Evolutionary conservation across 2,888 invertebrate species (phyloP).

Genomic region (Eupithecia pulchellata): DNA sequence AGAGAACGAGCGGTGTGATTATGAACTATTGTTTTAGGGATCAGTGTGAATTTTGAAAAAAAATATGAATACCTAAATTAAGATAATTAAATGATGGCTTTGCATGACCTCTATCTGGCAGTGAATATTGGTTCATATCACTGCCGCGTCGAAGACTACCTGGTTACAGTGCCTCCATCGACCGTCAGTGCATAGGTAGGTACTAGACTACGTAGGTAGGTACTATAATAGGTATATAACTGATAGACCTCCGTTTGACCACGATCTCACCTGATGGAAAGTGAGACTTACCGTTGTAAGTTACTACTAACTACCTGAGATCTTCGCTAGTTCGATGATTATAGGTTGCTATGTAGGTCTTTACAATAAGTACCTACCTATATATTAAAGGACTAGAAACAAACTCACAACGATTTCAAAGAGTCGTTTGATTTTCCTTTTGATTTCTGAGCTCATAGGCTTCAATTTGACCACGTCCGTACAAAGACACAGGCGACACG

Average conservation of each 20-base stretch:
- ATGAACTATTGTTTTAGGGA: background rate
- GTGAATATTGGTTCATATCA: background rate
- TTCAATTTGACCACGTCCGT: slow-evolving; percentile 78
- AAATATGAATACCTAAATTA: too few relatives aligned
- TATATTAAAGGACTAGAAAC: background rate
- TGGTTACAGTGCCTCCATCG: too few relatives aligned
- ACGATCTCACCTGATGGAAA: too few relatives aligned
- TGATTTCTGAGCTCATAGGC: slow-evolving; percentile 74
- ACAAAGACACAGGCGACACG: slow-evolving; percentile 78
- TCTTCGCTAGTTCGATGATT: background rate
- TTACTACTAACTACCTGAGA: too few relatives aligned
- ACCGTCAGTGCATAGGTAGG: too few relatives aligned
- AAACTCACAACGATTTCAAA: slow-evolving; percentile 72
- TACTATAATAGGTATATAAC: too few relatives aligned
- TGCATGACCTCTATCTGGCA: too few relatives aligned
- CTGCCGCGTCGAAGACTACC: background rate
- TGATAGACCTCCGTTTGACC: too few relatives aligned
- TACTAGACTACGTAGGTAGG: too few relatives aligned
- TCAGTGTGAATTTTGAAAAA: background rate
- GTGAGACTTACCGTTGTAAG: too few relatives aligned
- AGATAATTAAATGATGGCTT: too few relatives aligned
- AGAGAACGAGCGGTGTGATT: background rate
- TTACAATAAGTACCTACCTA: background rate
- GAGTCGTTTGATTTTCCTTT: slow-evolving; percentile 75
- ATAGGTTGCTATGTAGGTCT: background rate